A percentile compares a stretch with the other conserved stretches of the same genome.
phyloP scores from a whole-genome alignment of 2,888 invertebrate genomes.

The Cerastoderma edule region DNA sequence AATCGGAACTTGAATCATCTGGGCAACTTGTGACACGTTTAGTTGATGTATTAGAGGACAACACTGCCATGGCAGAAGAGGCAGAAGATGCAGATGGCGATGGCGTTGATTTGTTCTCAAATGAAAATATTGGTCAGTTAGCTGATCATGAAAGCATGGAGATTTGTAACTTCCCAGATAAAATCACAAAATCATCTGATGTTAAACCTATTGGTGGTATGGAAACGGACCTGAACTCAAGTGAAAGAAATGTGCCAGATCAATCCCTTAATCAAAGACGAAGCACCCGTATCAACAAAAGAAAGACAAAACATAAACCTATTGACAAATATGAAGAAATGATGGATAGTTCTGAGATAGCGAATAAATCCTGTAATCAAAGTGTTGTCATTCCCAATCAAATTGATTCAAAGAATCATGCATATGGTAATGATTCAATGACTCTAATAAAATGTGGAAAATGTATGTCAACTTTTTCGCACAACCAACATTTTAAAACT shows the following conservation, averaged over 20 bases:
- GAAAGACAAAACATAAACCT: slow-evolving; percentile 1
- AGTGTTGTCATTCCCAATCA: too few relatives aligned
- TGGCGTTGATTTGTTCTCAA: neutral
- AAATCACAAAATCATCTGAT: neutral
- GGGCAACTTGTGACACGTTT: neutral
- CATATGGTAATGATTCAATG: too few relatives aligned
- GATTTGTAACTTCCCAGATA: neutral
- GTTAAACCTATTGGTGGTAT: neutral
- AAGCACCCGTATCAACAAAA: neutral
- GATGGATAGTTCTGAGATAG: neutral
- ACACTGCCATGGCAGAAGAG: neutral
- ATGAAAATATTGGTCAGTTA: neutral
- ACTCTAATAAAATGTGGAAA: slow-evolving; percentile 29
- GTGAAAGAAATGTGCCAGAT: neutral
- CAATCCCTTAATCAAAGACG: neutral
- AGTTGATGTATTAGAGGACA: neutral
- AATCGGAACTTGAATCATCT: neutral
- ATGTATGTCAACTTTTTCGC: slow-evolving; percentile 31
- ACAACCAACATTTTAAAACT: slow-evolving; percentile 22
- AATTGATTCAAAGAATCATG: too few relatives aligned
- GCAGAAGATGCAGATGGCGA: neutral
- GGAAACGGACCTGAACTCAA: neutral
- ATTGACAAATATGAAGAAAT: neutral
- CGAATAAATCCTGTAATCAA: too few relatives aligned
- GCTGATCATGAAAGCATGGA: neutral